Conservation (phyloP, 1,140 invertebrate species). For the Propsilocerus akamusi region DNA sequence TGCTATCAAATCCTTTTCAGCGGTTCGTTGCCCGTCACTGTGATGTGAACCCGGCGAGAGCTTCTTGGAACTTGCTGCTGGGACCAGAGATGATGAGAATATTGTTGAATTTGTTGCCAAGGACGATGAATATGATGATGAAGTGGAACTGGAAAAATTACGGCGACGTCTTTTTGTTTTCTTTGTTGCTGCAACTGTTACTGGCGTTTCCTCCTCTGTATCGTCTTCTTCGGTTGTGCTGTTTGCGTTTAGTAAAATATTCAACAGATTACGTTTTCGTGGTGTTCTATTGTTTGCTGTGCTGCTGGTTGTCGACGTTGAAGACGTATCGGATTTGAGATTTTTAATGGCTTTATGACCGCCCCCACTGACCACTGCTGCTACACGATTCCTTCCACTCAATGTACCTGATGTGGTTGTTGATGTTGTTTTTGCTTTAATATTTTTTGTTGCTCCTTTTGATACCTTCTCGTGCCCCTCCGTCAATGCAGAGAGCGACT, state of each 20-base stretch:
- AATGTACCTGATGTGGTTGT: neutral
- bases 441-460: neutral
- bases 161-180: slow-evolving; percentile 13
- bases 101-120: slow-evolving; percentile 17
- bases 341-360: neutral
- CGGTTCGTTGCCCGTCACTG: no score
- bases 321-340: neutral
- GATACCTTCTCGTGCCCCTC: slow-evolving; percentile 21
- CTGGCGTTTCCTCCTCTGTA: slow-evolving; percentile 13
- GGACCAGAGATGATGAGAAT: slow-evolving; percentile 8
- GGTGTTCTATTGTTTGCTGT: slow-evolving; percentile 14
- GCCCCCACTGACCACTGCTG: neutral
- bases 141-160: slow-evolving; percentile 16
- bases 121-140: slow-evolving; percentile 14
- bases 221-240: slow-evolving; percentile 8
- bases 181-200: slow-evolving; percentile 3
- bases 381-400: neutral
- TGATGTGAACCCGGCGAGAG: neutral
- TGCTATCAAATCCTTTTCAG: slow-evolving; percentile 16
- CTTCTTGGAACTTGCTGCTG: slow-evolving; percentile 4
- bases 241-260: slow-evolving; percentile 6
- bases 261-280: slow-evolving; percentile 5
- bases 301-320: slow-evolving; percentile 8
- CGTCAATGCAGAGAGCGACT: slow-evolving; percentile 27
- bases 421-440: slow-evolving; percentile 6